phyloP scores from a whole-genome alignment of 2,113 vertebrate genomes.

The Equus przewalskii region DNA sequence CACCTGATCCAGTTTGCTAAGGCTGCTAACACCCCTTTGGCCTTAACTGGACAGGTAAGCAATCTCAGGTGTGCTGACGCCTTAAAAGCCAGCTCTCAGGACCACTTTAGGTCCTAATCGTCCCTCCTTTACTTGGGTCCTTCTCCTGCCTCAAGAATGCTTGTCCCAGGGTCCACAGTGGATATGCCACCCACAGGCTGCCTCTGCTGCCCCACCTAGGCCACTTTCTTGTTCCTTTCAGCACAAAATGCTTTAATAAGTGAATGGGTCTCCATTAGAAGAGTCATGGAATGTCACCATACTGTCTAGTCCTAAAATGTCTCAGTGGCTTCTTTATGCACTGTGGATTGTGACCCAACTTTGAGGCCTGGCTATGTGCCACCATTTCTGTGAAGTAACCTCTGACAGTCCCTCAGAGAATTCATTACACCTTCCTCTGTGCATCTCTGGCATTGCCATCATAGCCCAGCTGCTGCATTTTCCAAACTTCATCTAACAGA shows the following conservation, averaged over 20 bases:
- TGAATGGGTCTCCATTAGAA: background rate
- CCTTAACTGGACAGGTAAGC: background rate
- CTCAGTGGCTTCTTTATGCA: background rate
- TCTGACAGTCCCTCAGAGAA: background rate
- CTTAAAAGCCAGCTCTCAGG: background rate
- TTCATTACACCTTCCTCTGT: background rate
- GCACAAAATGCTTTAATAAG: background rate
- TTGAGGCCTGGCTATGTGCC: background rate
- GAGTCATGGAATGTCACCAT: background rate
- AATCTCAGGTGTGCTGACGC: background rate
- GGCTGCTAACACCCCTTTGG: background rate
- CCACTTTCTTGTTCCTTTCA: background rate
- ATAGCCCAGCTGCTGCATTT: fast-evolving
- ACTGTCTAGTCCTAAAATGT: background rate
- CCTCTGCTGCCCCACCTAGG: background rate
- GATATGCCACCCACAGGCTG: background rate
- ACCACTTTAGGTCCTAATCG: background rate
- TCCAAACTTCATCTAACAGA: background rate
- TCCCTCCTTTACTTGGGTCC: background rate
- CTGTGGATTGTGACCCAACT: background rate
- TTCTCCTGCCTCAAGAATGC: background rate
- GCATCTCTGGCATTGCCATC: background rate
- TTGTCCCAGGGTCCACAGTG: fast-evolving
- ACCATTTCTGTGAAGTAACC: background rate
- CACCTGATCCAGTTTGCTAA: background rate